Base-by-base conservation (phyloP, 1,140 invertebrate species). In the Laodelphax striatellus region DNA sequence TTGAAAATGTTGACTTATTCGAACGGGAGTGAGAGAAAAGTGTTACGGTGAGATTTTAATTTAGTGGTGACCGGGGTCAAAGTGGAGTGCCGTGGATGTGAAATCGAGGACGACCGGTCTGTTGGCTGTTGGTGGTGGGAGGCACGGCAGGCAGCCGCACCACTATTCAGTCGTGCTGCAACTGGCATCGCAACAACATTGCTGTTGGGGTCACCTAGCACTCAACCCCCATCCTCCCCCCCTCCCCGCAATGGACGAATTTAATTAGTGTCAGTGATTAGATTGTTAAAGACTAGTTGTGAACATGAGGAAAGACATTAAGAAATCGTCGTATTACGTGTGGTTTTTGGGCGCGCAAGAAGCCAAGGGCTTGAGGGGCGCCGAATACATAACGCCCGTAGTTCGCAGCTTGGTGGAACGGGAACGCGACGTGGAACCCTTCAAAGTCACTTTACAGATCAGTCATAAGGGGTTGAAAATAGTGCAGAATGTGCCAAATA, bases 281-380 rank as follows among this genome's bases (percentile, higher is more conserved):
- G 28, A 31, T 31, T 31, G 28, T 31, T 9, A 5, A 5, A 9
- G 9, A 31, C 4, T 31, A 31, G 28, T 16, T 46, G 19, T 28
- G 5, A 80, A 84, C 74, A 74, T 86, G 67, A 82, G 84, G 70
- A 89, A 89, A 70, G 90, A 92, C 71, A 86, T 93, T 65, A 94
- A 94, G 76, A 96, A 96, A 72, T 90, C 92, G 52, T 95, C 93
- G 34, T 97, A 96, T 75, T 98, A 98, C 75, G 94, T 98, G 52
- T 95, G 94, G 90, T 98, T 97, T 77, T 80, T 98, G 65, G 95
- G 95, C 19, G 93, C 94, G 65, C 90, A 94, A 76, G 94, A 97
- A 76, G 88, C 90, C 31, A 85, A 90, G 66, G 93, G 92, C 14
- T 79, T 97, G 62, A 78, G 92, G 13, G 91, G 93, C 52, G 76